Percentiles rank a stretch among this genome's conserved stretches.
Evolutionary conservation across 2,113 vertebrate species (phyloP).

Genomic region (Nerophis lumbriciformis): DNA sequence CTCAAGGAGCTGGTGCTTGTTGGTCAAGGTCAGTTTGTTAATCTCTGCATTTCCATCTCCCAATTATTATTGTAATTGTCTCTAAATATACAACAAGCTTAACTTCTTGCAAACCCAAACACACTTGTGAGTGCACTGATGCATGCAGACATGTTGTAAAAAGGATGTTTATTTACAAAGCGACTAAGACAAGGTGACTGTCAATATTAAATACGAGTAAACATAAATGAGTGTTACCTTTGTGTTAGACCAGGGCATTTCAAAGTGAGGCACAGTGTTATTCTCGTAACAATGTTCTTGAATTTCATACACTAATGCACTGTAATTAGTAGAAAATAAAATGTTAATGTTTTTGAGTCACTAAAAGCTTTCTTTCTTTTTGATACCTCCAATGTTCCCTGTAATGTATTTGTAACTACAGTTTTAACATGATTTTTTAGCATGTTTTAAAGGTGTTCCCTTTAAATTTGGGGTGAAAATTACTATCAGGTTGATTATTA

Average conservation of each 20-base stretch:
- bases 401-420: no score
- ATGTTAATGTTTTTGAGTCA: background rate
- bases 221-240: slow-evolving; percentile 1
- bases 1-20: slow-evolving; percentile 10
- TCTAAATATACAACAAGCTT: slow-evolving; percentile 35
- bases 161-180: slow-evolving; percentile 1
- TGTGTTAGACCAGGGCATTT: background rate
- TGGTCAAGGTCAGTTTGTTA: slow-evolving; percentile 19
- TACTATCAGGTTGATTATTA: no score
- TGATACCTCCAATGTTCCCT: background rate
- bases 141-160: slow-evolving; percentile 3
- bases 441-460: no score
- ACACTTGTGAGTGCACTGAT: slow-evolving; percentile 14
- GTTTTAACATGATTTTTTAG: no score
- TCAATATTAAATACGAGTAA: slow-evolving; percentile 20
- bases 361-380: background rate
- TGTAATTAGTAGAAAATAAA: background rate
- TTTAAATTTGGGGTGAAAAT: no score
- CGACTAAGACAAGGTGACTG: slow-evolving; percentile 3
- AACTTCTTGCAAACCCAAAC: background rate
- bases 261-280: background rate
- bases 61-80: slow-evolving; percentile 24
- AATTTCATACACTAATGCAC: background rate
- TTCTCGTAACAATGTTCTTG: background rate
- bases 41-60: slow-evolving; percentile 13